Percentiles rank a stretch among this genome's conserved stretches.
phyloP scores from a whole-genome alignment of 2,797 vertebrate genomes.

The Neosilurus hyrtlii region DNA sequence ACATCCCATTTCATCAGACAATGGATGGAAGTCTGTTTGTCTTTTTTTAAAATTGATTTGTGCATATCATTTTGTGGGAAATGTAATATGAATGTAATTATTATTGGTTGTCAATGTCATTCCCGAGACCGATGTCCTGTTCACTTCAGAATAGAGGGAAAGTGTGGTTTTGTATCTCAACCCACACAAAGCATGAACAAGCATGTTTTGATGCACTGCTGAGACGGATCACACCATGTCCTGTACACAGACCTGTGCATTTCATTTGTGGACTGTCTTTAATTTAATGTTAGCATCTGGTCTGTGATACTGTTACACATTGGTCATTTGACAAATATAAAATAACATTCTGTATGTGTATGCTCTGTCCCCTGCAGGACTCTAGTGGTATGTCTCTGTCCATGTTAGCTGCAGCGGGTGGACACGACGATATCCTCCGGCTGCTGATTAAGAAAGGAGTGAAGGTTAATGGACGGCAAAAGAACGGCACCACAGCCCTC shows the following conservation, averaged over 20 bases:
- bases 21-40: background rate
- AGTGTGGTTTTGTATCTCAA: background rate
- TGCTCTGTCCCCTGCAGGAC: constrained; percentile 74
- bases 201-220: background rate
- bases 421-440: constrained; percentile 91
- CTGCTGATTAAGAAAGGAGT: constrained; percentile 92
- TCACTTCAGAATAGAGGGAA: background rate
- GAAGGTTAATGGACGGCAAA: constrained; percentile 88
- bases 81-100: too few relatives aligned
- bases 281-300: background rate
- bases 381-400: constrained; percentile 92
- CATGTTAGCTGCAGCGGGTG: constrained; percentile 93
- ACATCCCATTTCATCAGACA: background rate
- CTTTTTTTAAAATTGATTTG: background rate
- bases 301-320: background rate
- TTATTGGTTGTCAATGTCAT: background rate
- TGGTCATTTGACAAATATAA: too few relatives aligned
- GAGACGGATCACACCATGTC: background rate
- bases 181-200: background rate
- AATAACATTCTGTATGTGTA: background rate
- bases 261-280: background rate
- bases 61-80: background rate
- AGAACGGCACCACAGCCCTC: constrained; percentile 91
- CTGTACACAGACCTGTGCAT: too few relatives aligned
- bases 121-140: background rate